Base-by-base conservation (phyloP, 2,113 vertebrate genomes). In the Ophiodon elongatus region DNA sequence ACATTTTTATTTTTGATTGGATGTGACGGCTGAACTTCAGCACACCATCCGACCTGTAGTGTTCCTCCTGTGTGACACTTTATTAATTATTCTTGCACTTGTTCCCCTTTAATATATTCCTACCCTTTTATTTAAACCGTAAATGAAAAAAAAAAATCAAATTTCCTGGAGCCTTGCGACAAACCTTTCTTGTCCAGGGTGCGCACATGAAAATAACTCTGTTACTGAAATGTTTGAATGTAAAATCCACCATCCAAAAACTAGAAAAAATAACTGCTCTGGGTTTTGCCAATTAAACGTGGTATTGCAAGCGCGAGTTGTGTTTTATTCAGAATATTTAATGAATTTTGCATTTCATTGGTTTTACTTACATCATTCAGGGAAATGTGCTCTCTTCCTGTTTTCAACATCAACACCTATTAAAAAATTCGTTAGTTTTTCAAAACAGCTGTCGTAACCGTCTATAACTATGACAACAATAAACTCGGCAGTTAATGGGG, bases 221-320 rank as follows among this genome's bases (percentile, higher is more conserved):
- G 9, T 84, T 56, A 33, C 13, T 27, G 25, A 83, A 63, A 8
- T 35, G 13, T 80, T 52, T 60, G 45, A 45, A 72, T 73, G 63
- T 80, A 31, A 62, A 67, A 47, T 31, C 29, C 57, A 71, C 41
- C 29, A 19, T 66, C 50, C 8, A 60, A 47, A 10, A 52, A 11
- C 65, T 10, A 8, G 7, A 11, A 43, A 50, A 2, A 50, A 43
- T 10, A 35, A 11, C 45, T 82, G 67, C n/a, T 74, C 21, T 45
- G 35, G 57, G 14, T 37, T 71, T 83, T 62, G 50, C 6, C 13
- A 69, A 88, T 74, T 85, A 87, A 89, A 76, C 2, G 0, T 37
- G 41, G n/a, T 41, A 76, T 78, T 43, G 25, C 43, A 80, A 67
- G 17, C n/a, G n/a, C n/a, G n/a, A 68, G 54, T 71, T 1, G 31